A percentile compares a stretch with the other conserved stretches of the same genome.
Evolutionary conservation across 2,888 invertebrate genomes (phyloP).

Genomic region (Torymus tubicola): DNA sequence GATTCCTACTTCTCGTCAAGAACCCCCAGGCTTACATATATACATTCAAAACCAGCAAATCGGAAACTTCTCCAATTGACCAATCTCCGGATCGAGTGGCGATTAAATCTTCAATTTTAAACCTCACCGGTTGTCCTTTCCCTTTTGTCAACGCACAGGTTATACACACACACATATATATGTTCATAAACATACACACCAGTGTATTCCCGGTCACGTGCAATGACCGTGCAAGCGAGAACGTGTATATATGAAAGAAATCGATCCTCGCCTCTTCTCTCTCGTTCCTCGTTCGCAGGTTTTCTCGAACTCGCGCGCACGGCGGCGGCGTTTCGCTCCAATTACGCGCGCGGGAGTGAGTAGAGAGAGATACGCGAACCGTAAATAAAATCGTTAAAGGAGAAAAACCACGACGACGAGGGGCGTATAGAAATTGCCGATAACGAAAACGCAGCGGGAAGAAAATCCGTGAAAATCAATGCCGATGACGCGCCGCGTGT

Average conservation of each 20-base stretch:
- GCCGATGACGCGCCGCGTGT: neutral
- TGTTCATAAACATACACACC: too few relatives aligned
- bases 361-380: neutral
- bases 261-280: slow-evolving; percentile 11
- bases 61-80: neutral
- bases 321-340: slow-evolving; percentile 24
- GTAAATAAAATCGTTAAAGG: slow-evolving; percentile 31
- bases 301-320: neutral
- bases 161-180: too few relatives aligned
- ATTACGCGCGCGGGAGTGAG: slow-evolving; percentile 11
- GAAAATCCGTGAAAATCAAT: neutral
- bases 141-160: neutral
- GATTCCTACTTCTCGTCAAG: too few relatives aligned
- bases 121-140: neutral
- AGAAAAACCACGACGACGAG: neutral
- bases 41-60: too few relatives aligned
- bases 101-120: slow-evolving; percentile 28
- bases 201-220: slow-evolving; percentile 24
- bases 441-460: neutral
- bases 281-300: neutral
- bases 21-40: too few relatives aligned
- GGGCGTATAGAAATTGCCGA: neutral
- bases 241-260: slow-evolving; percentile 5
- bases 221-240: slow-evolving; percentile 38
- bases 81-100: neutral